Conservation (phyloP, 53 echinoderm and acorn worm genomes). For the Echinarachnius parma region DNA sequence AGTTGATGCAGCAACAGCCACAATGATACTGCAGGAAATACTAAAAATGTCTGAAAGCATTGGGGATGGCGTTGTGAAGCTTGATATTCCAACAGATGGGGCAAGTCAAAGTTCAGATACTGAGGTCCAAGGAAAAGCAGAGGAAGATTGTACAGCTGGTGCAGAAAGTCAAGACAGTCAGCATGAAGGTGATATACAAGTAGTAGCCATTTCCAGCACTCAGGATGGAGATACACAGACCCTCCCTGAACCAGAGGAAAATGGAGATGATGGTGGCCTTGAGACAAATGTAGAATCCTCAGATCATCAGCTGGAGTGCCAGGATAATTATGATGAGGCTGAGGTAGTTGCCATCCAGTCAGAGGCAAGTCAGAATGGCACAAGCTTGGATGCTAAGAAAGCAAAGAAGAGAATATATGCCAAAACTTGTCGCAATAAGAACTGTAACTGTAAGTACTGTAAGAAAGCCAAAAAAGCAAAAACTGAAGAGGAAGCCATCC, state of each 20-base stretch:
- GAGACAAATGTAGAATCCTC: slow-evolving; percentile 4
- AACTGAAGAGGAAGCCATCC: too few species aligned
- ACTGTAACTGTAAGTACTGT: slow-evolving; percentile 31
- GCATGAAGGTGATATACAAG: too few species aligned
- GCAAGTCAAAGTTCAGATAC: too few species aligned
- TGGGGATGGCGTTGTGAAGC: slow-evolving; percentile 21
- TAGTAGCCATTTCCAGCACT: neutral
- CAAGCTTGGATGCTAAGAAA: slow-evolving; percentile 9
- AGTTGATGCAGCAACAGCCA: slow-evolving; percentile 13
- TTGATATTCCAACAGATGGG: slow-evolving; percentile 15
- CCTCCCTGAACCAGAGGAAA: neutral
- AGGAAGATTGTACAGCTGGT: neutral
- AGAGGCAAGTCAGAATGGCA: neutral
- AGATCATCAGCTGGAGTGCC: slow-evolving; percentile 10
- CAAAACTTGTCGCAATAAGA: slow-evolving; percentile 28
- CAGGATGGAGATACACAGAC: neutral
- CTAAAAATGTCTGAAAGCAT: slow-evolving; percentile 37
- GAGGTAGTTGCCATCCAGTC: slow-evolving; percentile 10
- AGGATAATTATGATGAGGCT: slow-evolving; percentile 24
- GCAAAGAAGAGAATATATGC: slow-evolving; percentile 26
- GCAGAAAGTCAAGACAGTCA: too few species aligned
- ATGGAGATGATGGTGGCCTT: neutral
- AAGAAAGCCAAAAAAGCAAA: slow-evolving; percentile 15
- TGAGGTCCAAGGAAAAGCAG: slow-evolving; percentile 8
- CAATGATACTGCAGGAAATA: slow-evolving; percentile 30